phyloP scores from a whole-genome alignment of 2,797 vertebrate genomes.

The Mycteria americana region DNA sequence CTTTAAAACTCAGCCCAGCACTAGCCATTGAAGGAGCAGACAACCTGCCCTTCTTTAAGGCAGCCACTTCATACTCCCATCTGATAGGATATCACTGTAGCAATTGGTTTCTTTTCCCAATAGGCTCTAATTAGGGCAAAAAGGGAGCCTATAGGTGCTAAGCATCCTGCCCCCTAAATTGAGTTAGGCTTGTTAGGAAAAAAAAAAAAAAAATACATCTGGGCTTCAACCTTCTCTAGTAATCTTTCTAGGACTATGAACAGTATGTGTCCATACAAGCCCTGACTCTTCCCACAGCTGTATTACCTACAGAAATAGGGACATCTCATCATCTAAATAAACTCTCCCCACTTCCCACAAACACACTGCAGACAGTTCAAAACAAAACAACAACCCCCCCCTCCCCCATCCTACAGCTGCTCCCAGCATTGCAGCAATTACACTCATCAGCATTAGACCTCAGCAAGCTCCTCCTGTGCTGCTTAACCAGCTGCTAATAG shows the following conservation, averaged over 20 bases:
- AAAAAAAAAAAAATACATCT: background rate
- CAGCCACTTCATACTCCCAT: accelerated
- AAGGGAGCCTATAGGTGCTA: background rate
- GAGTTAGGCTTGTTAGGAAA: background rate
- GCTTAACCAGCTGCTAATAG: background rate
- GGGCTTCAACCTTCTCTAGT: background rate
- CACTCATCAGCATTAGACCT: background rate
- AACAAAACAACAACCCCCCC: no score
- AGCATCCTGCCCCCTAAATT: background rate
- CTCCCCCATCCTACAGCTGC: background rate
- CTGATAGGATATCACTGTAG: accelerated
- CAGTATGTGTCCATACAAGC: background rate
- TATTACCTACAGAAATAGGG: background rate
- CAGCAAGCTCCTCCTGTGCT: background rate
- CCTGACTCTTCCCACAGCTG: background rate
- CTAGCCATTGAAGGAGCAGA: background rate
- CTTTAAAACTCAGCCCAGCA: accelerated
- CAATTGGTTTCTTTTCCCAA: background rate
- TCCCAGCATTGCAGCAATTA: background rate
- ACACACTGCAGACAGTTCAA: background rate
- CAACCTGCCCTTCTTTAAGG: no score
- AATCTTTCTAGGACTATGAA: background rate
- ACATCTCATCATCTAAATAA: background rate
- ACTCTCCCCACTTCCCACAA: background rate
- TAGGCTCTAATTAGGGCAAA: background rate